Evolutionary conservation across 2,113 vertebrate genomes (phyloP), one percentile per base, ranked within the genome.

Genomic region (Hippocampus barbouri): DNA sequence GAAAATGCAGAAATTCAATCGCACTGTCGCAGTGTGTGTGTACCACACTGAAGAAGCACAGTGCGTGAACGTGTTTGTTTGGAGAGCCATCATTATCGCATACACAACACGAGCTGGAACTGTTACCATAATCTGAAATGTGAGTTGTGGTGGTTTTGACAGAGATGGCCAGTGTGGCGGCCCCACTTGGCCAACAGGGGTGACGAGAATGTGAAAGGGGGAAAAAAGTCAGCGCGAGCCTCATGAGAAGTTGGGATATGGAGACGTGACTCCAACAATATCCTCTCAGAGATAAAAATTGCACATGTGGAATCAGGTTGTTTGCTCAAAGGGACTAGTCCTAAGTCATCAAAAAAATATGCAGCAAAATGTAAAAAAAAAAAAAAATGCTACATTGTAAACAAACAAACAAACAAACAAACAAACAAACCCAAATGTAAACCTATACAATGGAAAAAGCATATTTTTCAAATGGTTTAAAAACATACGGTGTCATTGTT

Each of bases 151-250:
- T 54, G 53, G 53, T 54, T 54, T 21, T 10, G 53, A 54, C 20
- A n/a, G 21, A 80, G 75, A 57, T 34, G 14, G 23, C 16, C 77
- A 64, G 79, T 81, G 83, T 73, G 83, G 84, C 78, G 69, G 69
- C 57, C 61, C 68, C 12, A 3, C 16, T 66, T 72, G 75, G 57
- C 66, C 40, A 41, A 41, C 72, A 72, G 79, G 87, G 88, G 88
- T 87, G 88, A 71, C 70, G 80, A 68, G 87, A 89, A 89, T 89
- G 83, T 75, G 66, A 84, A 75, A 68, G 66, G 54, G 79, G 79
- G 77, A 72, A 75, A 79, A 38, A 38, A 6, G 34, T 38, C 34
- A 38, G 34, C 11, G 53, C 21, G 9, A 23, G 21, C 53, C 2
- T 56, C 9, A 54, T 21, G 21, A 21, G 20, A 54, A 68, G 53